A percentile compares a stretch with the other conserved stretches of the same genome.
Evolutionary conservation across 23 tunicate genomes (phyloP).

Genomic region (Halocynthia aurantium): DNA sequence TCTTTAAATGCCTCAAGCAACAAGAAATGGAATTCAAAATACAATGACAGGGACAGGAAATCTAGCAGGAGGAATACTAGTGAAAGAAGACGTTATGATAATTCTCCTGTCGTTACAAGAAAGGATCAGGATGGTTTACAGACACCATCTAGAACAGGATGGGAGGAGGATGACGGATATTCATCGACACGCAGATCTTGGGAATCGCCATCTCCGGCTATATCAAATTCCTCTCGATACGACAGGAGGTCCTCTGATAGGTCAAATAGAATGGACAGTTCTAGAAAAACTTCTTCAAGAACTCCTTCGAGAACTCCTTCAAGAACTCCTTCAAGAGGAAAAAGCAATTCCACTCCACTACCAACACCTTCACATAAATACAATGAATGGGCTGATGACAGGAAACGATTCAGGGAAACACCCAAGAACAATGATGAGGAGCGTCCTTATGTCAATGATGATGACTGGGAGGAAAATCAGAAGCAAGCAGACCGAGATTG

Average conservation of each 20-base stretch:
- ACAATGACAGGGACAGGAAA: not conserved
- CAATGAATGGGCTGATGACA: conserved; percentile 77
- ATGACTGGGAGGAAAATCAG: conserved; percentile 84
- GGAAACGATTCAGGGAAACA: conserved; percentile 32
- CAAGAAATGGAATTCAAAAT: not conserved
- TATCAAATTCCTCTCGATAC: conserved; percentile 10
- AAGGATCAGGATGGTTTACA: conserved; percentile 1
- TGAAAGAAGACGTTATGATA: conserved; percentile 18
- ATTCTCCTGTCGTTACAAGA: not conserved
- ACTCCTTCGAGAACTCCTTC: too few species aligned
- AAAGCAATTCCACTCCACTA: conserved; percentile 61
- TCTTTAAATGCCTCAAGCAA: conserved; percentile 28
- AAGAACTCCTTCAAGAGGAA: not conserved
- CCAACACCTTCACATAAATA: conserved; percentile 96
- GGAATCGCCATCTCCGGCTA: conserved; percentile 96
- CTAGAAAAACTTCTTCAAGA: not conserved
- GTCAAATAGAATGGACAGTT: conserved; percentile 12
- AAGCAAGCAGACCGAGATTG: conserved; percentile 95
- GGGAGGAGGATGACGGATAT: conserved; percentile 88
- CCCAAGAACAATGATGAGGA: conserved; percentile 7
- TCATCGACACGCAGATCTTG: conserved; percentile 50
- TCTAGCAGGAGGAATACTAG: conserved; percentile 31
- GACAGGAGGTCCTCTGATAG: conserved; percentile 2
- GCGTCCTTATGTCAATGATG: conserved; percentile 23
- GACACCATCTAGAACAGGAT: conserved; percentile 26